Conservation (phyloP, 2,113 vertebrate genomes). For the Datnioides undecimradiatus region DNA sequence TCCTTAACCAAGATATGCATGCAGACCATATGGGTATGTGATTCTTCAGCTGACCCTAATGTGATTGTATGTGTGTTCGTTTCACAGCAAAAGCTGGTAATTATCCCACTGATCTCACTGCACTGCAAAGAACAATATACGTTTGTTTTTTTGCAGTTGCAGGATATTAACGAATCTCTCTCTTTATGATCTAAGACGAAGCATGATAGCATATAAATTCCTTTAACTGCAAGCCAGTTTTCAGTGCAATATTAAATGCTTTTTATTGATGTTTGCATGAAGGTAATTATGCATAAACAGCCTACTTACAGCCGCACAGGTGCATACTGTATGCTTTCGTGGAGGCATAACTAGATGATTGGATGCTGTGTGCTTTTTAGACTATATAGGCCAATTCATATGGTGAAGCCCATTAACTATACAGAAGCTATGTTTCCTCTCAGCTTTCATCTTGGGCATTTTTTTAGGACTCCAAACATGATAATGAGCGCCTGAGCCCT, state of each 20-base stretch:
- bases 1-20: slow-evolving; percentile 32
- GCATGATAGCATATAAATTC: neutral
- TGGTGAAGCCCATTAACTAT: slow-evolving; percentile 39
- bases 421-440: slow-evolving; percentile 13
- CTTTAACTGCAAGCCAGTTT: slow-evolving; percentile 1
- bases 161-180: neutral
- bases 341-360: slow-evolving; percentile 23
- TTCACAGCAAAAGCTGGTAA: neutral
- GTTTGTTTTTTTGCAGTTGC: neutral
- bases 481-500: slow-evolving; percentile 30
- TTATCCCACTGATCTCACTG: neutral
- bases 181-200: neutral
- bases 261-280: slow-evolving; percentile 8
- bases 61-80: neutral
- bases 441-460: slow-evolving; percentile 49
- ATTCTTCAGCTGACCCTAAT: neutral
- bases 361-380: slow-evolving; percentile 23
- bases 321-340: slow-evolving; percentile 25
- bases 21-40: neutral
- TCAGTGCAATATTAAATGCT: slow-evolving; percentile 16
- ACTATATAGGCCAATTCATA: slow-evolving; percentile 37
- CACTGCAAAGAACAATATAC: neutral
- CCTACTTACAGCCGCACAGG: slow-evolving; percentile 10
- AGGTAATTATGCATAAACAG: slow-evolving; percentile 35
- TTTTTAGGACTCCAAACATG: slow-evolving; percentile 32